These are phyloP conservation scores for Drosophila insularis DNA, from an alignment of 1,140 invertebrate species.

Conservation along the genomic window DNA sequence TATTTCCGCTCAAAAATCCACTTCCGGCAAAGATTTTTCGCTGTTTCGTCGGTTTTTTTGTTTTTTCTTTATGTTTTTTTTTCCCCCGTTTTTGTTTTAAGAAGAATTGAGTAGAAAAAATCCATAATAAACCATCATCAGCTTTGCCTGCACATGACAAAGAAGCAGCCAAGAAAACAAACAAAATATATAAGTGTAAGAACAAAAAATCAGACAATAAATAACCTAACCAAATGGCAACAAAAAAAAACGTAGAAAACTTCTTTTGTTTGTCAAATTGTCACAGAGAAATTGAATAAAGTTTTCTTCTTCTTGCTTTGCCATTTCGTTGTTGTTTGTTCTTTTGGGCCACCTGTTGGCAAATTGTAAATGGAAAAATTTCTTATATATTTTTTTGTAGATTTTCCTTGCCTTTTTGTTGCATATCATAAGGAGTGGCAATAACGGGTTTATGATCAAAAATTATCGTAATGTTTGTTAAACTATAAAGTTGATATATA, in stretches of 20 bases:
- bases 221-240: conserved; percentile 4
- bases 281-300: conserved; percentile 60
- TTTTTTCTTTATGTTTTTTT: neutral
- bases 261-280: conserved; percentile 55
- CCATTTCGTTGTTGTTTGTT: neutral
- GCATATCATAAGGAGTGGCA: neutral
- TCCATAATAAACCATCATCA: conserved; percentile 16
- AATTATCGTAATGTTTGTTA: too few species aligned
- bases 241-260: conserved; percentile 34
- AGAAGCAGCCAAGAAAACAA: conserved; percentile 19
- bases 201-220: conserved; percentile 3
- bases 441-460: neutral
- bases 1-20: conserved; percentile 77
- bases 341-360: conserved; percentile 42
- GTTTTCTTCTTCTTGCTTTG: conserved; percentile 50
- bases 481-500: too few species aligned
- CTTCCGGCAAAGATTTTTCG: conserved; percentile 50
- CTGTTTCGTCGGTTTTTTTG: conserved; percentile 21
- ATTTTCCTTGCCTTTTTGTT: neutral
- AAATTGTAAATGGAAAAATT: neutral
- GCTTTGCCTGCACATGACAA: conserved; percentile 34
- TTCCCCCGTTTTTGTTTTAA: conserved; percentile 40
- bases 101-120: conserved; percentile 62
- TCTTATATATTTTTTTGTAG: neutral
- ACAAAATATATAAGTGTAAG: neutral